phyloP scores from a whole-genome alignment of 2,888 invertebrate species.

The Onchidella celtica region DNA sequence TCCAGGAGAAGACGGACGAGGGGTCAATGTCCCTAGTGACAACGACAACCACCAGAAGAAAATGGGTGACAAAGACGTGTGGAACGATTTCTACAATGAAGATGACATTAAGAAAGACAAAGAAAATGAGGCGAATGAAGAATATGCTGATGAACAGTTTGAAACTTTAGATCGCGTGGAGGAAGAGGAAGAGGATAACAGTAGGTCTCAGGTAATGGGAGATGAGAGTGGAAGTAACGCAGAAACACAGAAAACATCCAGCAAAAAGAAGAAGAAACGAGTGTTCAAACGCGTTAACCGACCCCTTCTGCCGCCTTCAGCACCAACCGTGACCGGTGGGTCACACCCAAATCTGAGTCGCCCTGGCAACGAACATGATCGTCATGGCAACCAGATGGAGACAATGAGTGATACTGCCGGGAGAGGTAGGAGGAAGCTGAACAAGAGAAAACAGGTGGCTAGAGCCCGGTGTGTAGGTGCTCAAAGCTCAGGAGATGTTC shows the following conservation, averaged over 20 bases:
- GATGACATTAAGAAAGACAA: background rate
- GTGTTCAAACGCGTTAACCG: background rate
- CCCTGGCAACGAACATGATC: background rate
- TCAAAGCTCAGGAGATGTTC: constrained; percentile 60
- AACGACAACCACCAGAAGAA: background rate
- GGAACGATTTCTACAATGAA: constrained; percentile 43
- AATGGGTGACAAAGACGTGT: constrained; percentile 13
- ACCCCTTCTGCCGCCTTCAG: background rate
- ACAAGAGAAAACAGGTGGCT: constrained; percentile 23
- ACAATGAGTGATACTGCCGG: constrained; percentile 49
- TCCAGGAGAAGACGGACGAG: background rate
- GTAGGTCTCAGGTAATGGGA: background rate
- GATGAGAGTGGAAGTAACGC: background rate
- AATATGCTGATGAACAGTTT: background rate
- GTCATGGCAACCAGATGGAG: constrained; percentile 14
- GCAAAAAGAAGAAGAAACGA: constrained; percentile 11
- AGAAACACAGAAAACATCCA: background rate
- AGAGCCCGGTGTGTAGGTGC: constrained; percentile 31
- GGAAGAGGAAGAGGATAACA: background rate
- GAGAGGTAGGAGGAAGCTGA: constrained; percentile 1
- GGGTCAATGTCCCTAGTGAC: background rate
- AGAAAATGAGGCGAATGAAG: background rate
- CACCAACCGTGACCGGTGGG: constrained; percentile 23
- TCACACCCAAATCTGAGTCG: constrained; percentile 33
- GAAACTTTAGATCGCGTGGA: background rate